Evolutionary conservation across 2,888 invertebrate species (phyloP).

Genomic region (Dinocampus coccinellae): DNA sequence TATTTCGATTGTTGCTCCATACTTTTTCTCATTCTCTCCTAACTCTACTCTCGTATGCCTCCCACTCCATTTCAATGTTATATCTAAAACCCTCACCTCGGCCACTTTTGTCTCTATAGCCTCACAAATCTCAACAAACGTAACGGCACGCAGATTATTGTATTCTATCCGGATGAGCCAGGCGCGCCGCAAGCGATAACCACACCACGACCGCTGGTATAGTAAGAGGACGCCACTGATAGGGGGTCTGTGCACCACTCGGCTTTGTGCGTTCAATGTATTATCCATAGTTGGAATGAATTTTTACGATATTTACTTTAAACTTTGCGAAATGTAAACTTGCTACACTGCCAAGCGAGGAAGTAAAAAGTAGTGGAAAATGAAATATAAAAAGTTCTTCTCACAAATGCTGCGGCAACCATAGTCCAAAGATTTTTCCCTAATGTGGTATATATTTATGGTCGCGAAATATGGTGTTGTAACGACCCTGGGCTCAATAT

Average conservation of each 20-base stretch:
- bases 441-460: neutral
- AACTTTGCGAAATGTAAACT: constrained; percentile 48
- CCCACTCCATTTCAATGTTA: neutral
- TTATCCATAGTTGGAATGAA: constrained; percentile 45
- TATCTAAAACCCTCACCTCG: neutral
- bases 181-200: neutral
- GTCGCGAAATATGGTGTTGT: neutral
- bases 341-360: constrained; percentile 32
- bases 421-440: constrained; percentile 5
- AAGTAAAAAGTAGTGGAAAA: neutral
- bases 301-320: constrained; percentile 52
- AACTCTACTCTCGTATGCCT: neutral
- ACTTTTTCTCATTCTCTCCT: neutral
- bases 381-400: constrained; percentile 13
- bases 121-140: constrained; percentile 20
- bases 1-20: neutral
- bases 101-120: constrained; percentile 16
- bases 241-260: neutral
- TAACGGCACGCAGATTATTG: constrained; percentile 24
- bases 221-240: neutral
- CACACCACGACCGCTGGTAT: neutral
- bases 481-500: neutral
- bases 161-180: constrained; percentile 17
- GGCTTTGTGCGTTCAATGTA: constrained; percentile 29
- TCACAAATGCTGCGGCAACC: neutral